Base-by-base conservation (phyloP, 2,888 invertebrate genomes). In the Bombyx huttoni region DNA sequence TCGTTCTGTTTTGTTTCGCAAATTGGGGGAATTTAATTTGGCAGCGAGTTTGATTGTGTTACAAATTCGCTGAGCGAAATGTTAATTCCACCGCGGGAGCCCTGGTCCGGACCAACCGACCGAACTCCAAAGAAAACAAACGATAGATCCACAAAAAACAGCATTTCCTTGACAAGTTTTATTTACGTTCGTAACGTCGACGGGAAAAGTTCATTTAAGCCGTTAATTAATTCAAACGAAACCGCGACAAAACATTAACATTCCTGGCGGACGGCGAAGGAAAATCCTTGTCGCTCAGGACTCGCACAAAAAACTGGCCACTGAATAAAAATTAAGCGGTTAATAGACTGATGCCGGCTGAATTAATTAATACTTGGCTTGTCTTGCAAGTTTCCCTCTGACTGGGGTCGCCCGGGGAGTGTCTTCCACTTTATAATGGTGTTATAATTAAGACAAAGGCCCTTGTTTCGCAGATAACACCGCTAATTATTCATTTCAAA, bases 161-260 rank as follows among this genome's bases (percentile, higher is more conserved):
- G 67, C 76, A 80, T 81, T 88, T 84, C 86, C 84, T 80, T 84
- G 81, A 87, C 84, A 87, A 88, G 80, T 85, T 87, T 85, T 86
- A 80, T 87, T 87, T 84, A 85, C 83, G 84, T 87, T 87, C 87
- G 24, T 24, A 88, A 82, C 86, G 88, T 86, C 84, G 40, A 84
- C 77, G 69, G 71, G 71, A 69, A 77, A 75, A 74, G 68, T 65
- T 59, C 86, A 88, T 88, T 87, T 88, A 81, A 81, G 77, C 74
- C 81, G 75, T 85, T 88, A 88, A 88, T 88, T 88, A 88, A 88
- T 87, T 87, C 88, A 85, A 88, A 88, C 81, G 80, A 82, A 84
- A 82, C 85, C 79, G 80, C 85, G 81, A 75, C 80, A 78, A 81
- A 84, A 78, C 80, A 85, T 86, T 87, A 82, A 79, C 81, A 80